Evolutionary conservation across 2,888 invertebrate species (phyloP).

Genomic region (Spilarctia lutea): DNA sequence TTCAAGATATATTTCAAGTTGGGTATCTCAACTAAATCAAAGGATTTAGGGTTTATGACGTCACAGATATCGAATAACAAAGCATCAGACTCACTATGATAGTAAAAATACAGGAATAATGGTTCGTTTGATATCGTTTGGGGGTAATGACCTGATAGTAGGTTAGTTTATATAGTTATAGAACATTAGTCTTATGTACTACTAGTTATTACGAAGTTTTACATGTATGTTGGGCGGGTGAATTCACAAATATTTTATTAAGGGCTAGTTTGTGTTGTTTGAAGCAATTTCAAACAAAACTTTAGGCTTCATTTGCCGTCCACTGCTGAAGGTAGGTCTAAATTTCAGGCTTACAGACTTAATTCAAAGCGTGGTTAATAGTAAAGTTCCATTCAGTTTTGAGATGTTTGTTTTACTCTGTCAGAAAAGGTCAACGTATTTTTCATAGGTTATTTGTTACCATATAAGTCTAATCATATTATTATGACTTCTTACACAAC

Average conservation of each 20-base stretch:
- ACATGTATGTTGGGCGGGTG: neutral
- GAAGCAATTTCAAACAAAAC: neutral
- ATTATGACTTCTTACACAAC: too few relatives aligned
- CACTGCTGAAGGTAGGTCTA: too few relatives aligned
- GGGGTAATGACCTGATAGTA: constrained; percentile 33
- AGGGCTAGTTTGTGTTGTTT: neutral
- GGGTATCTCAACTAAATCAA: constrained; percentile 21
- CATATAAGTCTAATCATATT: too few relatives aligned
- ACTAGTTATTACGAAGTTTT: neutral
- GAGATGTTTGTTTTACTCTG: too few relatives aligned
- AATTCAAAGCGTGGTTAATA: neutral
- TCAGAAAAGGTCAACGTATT: neutral
- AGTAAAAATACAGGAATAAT: constrained; percentile 34
- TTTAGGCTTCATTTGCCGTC: too few relatives aligned
- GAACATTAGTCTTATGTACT: constrained; percentile 25
- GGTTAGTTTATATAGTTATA: constrained; percentile 24
- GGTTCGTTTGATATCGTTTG: constrained; percentile 19
- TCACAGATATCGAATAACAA: constrained; percentile 29
- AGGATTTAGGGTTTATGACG: constrained; percentile 13
- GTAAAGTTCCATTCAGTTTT: neutral
- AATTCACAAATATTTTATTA: neutral
- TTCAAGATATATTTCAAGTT: constrained; percentile 14
- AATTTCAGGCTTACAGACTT: neutral
- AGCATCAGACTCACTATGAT: constrained; percentile 23
- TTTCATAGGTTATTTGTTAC: neutral